Percentiles rank a stretch among this genome's conserved stretches.
Conservation (phyloP, 2,797 vertebrate species). For the Pipistrellus kuhlii region DNA sequence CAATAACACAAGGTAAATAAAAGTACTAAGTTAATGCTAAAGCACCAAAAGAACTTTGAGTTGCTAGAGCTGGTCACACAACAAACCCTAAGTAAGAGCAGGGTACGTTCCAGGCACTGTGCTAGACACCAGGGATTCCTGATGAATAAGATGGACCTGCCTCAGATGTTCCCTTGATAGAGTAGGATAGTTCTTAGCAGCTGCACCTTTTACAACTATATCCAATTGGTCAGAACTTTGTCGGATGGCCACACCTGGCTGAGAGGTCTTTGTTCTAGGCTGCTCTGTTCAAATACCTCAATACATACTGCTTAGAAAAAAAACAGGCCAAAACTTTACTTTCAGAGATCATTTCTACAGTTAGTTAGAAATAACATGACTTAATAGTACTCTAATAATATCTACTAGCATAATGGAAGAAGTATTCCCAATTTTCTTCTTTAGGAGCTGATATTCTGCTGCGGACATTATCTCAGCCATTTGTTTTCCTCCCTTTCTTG, state of each 20-base stretch:
- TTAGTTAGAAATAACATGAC: neutral
- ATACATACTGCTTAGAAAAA: neutral
- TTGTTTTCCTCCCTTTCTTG: conserved; percentile 30
- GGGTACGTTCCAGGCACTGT: neutral
- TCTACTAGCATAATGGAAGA: neutral
- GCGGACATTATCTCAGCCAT: neutral
- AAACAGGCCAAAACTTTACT: neutral
- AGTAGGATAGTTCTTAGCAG: neutral
- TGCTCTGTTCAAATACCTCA: too few species aligned
- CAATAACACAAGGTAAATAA: neutral
- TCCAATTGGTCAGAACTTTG: neutral
- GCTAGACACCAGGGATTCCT: neutral
- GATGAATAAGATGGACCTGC: neutral
- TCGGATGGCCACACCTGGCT: neutral
- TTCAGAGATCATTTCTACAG: neutral
- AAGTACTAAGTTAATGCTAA: neutral
- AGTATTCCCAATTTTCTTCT: neutral
- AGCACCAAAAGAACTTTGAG: neutral
- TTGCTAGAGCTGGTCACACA: neutral
- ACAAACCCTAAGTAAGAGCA: neutral
- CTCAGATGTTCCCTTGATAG: neutral
- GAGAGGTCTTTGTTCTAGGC: neutral
- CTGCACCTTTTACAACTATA: neutral
- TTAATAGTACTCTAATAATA: neutral
- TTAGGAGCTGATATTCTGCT: neutral